phyloP scores from a whole-genome alignment of 2,888 invertebrate species.

The Pristionchus japonicus region DNA sequence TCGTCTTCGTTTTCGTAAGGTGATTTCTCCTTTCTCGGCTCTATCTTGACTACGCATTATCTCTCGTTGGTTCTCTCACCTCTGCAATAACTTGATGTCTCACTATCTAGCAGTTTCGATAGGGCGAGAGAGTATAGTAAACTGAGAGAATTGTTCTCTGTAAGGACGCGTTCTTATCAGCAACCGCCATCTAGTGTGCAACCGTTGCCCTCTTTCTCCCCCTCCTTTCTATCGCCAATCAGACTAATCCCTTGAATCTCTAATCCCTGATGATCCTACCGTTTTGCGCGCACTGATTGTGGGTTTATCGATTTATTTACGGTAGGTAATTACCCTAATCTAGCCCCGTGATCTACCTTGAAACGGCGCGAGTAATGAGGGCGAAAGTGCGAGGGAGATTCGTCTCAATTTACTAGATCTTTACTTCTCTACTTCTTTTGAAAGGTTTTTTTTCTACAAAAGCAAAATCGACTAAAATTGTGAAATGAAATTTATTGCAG shows the following conservation, averaged over 20 bases:
- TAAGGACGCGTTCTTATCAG: not conserved
- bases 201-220: not conserved
- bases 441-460: too few species aligned
- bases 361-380: constrained; percentile 7
- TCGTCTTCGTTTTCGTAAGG: constrained; percentile 34
- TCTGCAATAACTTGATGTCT: too few species aligned
- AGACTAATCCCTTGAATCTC: not conserved
- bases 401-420: too few species aligned
- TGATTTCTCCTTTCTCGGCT: not conserved
- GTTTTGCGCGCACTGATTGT: not conserved
- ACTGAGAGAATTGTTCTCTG: not conserved
- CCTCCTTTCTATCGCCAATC: not conserved
- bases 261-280: not conserved
- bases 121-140: not conserved
- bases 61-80: not conserved
- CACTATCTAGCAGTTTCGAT: too few species aligned
- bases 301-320: not conserved
- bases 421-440: too few species aligned
- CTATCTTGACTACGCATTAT: not conserved
- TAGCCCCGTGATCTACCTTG: not conserved
- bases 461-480: too few species aligned
- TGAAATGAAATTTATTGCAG: too few species aligned
- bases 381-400: not conserved
- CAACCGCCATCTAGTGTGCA: not conserved
- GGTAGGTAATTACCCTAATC: not conserved